Evolutionary conservation across 2,113 vertebrate species (phyloP).

Genomic region (Pituophis catenifer): DNA sequence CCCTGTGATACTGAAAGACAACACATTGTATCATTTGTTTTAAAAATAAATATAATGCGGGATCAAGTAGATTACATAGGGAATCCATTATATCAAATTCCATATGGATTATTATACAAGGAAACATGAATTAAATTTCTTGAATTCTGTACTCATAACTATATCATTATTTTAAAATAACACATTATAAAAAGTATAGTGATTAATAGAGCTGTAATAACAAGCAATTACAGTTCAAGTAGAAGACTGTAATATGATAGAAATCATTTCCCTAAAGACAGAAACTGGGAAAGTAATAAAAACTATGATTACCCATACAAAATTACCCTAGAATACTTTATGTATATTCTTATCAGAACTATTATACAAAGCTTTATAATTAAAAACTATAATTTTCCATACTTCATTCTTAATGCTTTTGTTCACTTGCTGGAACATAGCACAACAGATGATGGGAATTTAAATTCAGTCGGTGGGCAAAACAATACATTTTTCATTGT

Average conservation of each 20-base stretch:
- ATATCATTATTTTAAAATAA: background rate
- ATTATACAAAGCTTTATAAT: conserved; percentile 32
- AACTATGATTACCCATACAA: background rate
- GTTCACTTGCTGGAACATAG: background rate
- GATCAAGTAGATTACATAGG: background rate
- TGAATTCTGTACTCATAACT: conserved; percentile 1
- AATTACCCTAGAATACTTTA: background rate
- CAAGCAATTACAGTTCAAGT: conserved; percentile 1
- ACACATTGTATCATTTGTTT: background rate
- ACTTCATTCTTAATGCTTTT: conserved; percentile 11
- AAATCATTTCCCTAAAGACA: conserved; percentile 16
- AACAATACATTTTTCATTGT: background rate
- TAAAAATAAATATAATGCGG: background rate
- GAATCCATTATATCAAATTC: background rate
- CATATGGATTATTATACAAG: conserved; percentile 1
- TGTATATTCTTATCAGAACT: conserved; percentile 3
- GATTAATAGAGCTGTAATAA: conserved; percentile 13
- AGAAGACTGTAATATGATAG: conserved; percentile 4
- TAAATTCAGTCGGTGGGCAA: conserved; percentile 5
- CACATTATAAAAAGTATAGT: background rate
- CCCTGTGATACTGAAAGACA: background rate
- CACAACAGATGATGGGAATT: background rate
- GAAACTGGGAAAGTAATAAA: conserved; percentile 17
- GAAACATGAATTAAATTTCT: background rate
- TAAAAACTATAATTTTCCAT: conserved; percentile 14